These are phyloP conservation scores for Drosophila niveifrons DNA, from an alignment of 2,888 invertebrate genomes.

Conservation along the genomic window DNA sequence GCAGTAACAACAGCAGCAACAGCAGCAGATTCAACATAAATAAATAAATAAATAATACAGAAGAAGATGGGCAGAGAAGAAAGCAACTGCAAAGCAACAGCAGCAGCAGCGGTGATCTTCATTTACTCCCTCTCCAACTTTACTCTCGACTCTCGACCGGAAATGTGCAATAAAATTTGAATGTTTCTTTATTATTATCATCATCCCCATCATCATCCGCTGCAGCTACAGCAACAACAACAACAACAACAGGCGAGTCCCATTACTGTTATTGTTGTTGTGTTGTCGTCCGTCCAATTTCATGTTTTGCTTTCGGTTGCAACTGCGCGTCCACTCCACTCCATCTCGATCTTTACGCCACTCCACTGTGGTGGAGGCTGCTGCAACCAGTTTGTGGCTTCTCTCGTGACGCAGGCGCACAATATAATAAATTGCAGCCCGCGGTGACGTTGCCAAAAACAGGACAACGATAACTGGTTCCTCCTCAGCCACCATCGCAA, in stretches of 20 bases:
- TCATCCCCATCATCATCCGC: slow-evolving; percentile 79
- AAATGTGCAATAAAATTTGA: slow-evolving; percentile 83
- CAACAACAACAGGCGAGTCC: slow-evolving; percentile 43
- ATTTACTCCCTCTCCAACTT: slow-evolving; percentile 12
- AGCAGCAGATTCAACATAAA: slow-evolving; percentile 30
- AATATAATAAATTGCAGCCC: slow-evolving; percentile 71
- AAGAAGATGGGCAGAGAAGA: slow-evolving; percentile 29
- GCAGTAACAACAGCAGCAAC: slow-evolving; percentile 15
- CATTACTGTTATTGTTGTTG: slow-evolving; percentile 40
- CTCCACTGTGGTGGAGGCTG: slow-evolving; percentile 26
- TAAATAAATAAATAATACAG: slow-evolving; percentile 48
- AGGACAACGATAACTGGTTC: slow-evolving; percentile 68
- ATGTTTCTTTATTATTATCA: slow-evolving; percentile 83
- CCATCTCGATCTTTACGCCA: background rate
- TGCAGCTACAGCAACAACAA: slow-evolving; percentile 50
- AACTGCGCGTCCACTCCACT: slow-evolving; percentile 48
- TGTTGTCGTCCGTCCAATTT: slow-evolving; percentile 47
- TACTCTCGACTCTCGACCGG: slow-evolving; percentile 66
- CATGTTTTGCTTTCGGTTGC: slow-evolving; percentile 50
- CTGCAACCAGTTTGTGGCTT: slow-evolving; percentile 57
- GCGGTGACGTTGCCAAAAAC: slow-evolving; percentile 77
- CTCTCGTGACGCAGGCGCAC: slow-evolving; percentile 71
- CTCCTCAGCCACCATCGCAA: slow-evolving; percentile 21
- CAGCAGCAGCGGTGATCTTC: slow-evolving; percentile 37
- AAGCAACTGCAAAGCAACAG: slow-evolving; percentile 21